Conservation (phyloP, 2,797 vertebrate genomes). For the Danio albolineatus region DNA sequence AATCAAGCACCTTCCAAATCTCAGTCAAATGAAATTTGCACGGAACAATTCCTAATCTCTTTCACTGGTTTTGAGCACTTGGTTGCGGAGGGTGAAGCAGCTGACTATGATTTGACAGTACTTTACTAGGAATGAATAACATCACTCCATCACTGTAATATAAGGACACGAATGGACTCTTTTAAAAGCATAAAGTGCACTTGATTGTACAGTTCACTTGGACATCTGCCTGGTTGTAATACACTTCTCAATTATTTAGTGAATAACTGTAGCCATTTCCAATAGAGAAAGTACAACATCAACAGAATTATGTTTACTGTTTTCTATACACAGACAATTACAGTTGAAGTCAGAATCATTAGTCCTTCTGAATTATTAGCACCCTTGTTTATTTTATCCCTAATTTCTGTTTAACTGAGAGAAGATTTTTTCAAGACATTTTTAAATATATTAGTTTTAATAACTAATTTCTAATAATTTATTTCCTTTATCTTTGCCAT, state of each 20-base stretch:
- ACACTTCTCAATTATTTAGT: not conserved
- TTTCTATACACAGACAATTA: not conserved
- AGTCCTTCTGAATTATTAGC: too few relatives aligned
- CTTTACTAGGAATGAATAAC: not conserved
- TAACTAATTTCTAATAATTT: too few relatives aligned
- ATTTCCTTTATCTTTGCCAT: too few relatives aligned
- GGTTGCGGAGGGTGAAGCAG: not conserved
- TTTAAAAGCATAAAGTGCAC: not conserved
- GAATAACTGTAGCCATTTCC: not conserved
- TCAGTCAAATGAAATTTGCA: not conserved
- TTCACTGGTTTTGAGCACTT: not conserved
- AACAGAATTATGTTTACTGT: not conserved
- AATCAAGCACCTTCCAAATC: not conserved
- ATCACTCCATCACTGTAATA: not conserved
- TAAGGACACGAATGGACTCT: not conserved
- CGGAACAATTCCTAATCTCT: not conserved
- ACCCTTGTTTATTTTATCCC: too few relatives aligned
- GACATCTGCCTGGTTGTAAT: not conserved
- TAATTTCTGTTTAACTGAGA: too few relatives aligned
- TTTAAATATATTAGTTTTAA: too few relatives aligned
- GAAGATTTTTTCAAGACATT: too few relatives aligned
- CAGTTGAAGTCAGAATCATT: too few relatives aligned
- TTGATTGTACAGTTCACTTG: not conserved
- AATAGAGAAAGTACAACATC: not conserved
- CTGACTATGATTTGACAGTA: not conserved